phyloP scores from a whole-genome alignment of 2,113 vertebrate genomes.

The Rousettus leschenaultii region DNA sequence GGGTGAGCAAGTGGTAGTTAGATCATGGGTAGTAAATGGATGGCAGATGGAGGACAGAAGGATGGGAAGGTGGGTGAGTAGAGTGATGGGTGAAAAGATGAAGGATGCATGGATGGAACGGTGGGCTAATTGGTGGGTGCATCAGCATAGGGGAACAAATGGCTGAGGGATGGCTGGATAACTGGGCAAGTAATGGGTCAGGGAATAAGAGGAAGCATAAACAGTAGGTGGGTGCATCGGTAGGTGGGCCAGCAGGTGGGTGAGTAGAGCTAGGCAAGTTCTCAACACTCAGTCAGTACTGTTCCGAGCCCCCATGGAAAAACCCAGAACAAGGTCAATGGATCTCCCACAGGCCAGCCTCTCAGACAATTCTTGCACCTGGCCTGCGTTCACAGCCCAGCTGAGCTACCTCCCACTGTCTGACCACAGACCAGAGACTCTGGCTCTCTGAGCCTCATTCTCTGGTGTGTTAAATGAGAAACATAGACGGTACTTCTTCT shows the following conservation, averaged over 20 bases:
- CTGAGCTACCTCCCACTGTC: neutral
- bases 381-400: neutral
- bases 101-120: neutral
- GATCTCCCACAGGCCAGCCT: neutral
- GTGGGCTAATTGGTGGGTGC: neutral
- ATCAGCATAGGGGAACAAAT: accelerated
- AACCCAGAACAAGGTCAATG: neutral
- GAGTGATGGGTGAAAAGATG: too few species aligned
- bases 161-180: neutral
- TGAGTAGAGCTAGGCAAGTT: neutral
- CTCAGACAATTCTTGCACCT: neutral
- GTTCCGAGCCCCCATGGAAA: neutral
- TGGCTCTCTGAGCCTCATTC: neutral
- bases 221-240: neutral
- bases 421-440: neutral
- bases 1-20: neutral
- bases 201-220: neutral
- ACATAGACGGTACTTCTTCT: neutral
- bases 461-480: neutral
- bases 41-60: neutral
- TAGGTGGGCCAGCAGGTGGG: neutral
- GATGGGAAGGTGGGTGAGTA: neutral
- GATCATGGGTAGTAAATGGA: too few species aligned
- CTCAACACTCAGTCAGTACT: neutral
- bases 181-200: neutral